Percentiles rank a stretch among this genome's conserved stretches.
These are phyloP conservation scores for Zaprionus kolodkinae DNA, from an alignment of 1,140 invertebrate species.

Conservation along the genomic window DNA sequence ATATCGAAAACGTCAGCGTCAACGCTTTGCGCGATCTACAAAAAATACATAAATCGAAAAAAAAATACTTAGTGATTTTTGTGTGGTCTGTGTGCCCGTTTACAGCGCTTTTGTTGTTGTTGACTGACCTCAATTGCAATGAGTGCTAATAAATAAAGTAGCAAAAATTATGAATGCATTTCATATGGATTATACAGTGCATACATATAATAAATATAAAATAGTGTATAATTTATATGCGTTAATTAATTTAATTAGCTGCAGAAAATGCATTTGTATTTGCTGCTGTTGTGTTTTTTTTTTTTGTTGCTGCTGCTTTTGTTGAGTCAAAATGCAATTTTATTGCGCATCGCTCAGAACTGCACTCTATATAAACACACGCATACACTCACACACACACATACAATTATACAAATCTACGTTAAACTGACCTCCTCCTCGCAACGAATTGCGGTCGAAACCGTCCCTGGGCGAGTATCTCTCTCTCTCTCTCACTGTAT, in stretches of 20 bases:
- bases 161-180: conserved; percentile 22
- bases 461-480: conserved; percentile 83
- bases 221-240: conserved; percentile 52
- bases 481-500: conserved; percentile 41
- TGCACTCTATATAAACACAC: conserved; percentile 59
- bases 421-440: conserved; percentile 79
- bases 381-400: conserved; percentile 12
- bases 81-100: conserved; percentile 45
- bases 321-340: conserved; percentile 63
- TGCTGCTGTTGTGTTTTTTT: not conserved
- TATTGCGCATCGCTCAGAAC: conserved; percentile 75
- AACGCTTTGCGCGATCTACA: conserved; percentile 50
- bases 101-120: conserved; percentile 25
- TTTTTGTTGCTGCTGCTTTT: conserved; percentile 10
- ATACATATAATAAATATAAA: conserved; percentile 42
- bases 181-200: conserved; percentile 19
- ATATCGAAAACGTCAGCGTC: conserved; percentile 32
- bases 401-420: conserved; percentile 65
- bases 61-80: conserved; percentile 32
- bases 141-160: conserved; percentile 39
- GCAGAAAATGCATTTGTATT: not conserved
- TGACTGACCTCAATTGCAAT: conserved; percentile 69
- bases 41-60: conserved; percentile 17
- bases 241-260: conserved; percentile 65
- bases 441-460: conserved; percentile 80